These are phyloP conservation scores for Brevimyrus niger DNA, from an alignment of 2,113 vertebrate genomes.

Conservation along the genomic window DNA sequence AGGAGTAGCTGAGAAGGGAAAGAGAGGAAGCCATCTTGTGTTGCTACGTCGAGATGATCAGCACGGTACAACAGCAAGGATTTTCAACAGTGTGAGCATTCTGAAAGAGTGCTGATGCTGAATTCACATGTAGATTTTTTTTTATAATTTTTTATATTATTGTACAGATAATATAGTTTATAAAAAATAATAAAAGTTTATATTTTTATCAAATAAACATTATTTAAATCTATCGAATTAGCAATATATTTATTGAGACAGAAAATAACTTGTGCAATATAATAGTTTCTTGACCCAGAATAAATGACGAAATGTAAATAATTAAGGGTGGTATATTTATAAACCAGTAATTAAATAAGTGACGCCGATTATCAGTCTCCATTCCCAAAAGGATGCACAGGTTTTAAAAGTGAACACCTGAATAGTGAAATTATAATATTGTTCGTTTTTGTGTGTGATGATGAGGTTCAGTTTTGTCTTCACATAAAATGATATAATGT, in stretches of 20 bases:
- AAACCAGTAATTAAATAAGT: neutral
- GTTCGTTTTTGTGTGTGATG: neutral
- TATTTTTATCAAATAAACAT: slow-evolving; percentile 4
- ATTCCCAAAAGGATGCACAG: neutral
- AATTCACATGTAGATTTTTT: neutral
- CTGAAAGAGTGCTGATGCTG: neutral
- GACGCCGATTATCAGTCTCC: neutral
- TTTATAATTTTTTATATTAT: slow-evolving; percentile 40
- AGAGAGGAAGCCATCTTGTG: neutral
- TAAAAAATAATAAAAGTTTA: too few relatives aligned
- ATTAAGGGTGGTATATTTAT: neutral
- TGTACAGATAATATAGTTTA: slow-evolving; percentile 35
- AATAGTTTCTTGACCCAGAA: neutral
- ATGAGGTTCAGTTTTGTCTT: neutral
- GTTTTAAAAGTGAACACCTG: neutral
- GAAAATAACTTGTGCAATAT: neutral
- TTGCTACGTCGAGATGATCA: neutral
- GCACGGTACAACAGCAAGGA: neutral
- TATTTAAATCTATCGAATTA: slow-evolving; percentile 23
- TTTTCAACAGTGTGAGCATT: neutral
- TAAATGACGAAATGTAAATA: neutral
- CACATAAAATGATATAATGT: neutral
- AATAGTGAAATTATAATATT: neutral
- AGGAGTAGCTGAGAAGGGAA: neutral
- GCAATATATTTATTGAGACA: neutral